These are phyloP conservation scores for Diadophis punctatus DNA, from an alignment of 2,113 vertebrate species.

Conservation along the genomic window DNA sequence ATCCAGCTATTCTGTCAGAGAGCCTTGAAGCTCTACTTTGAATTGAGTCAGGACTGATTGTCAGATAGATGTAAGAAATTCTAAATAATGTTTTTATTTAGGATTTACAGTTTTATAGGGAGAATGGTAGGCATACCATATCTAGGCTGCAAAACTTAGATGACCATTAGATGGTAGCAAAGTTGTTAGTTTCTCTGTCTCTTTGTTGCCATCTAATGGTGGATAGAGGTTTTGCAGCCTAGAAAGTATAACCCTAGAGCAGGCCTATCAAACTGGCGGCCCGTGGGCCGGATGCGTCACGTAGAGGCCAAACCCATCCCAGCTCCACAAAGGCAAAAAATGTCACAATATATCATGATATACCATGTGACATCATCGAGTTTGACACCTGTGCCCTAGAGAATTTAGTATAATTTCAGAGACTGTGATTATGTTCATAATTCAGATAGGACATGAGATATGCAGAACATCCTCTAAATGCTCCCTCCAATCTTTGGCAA, in stretches of 20 bases:
- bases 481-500: slow-evolving; percentile 22
- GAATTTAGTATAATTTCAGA: neutral
- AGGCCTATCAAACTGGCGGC: no score
- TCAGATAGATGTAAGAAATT: neutral
- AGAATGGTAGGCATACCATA: neutral
- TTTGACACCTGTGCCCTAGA: neutral
- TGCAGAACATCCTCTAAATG: neutral
- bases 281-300: no score
- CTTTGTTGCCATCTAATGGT: neutral
- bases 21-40: neutral
- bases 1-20: neutral
- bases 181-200: neutral
- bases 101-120: neutral
- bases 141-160: neutral
- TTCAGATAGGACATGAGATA: neutral
- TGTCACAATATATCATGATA: no score
- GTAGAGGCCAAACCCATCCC: no score
- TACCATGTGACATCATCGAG: no score
- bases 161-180: neutral
- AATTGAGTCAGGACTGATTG: neutral
- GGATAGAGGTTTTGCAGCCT: neutral
- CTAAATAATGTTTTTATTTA: neutral
- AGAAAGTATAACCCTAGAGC: neutral
- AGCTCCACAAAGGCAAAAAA: no score
- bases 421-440: neutral